Evolutionary conservation across 1,140 invertebrate species (phyloP), one percentile per base, ranked within the genome.

Genomic region (Monochamus saltuarius): DNA sequence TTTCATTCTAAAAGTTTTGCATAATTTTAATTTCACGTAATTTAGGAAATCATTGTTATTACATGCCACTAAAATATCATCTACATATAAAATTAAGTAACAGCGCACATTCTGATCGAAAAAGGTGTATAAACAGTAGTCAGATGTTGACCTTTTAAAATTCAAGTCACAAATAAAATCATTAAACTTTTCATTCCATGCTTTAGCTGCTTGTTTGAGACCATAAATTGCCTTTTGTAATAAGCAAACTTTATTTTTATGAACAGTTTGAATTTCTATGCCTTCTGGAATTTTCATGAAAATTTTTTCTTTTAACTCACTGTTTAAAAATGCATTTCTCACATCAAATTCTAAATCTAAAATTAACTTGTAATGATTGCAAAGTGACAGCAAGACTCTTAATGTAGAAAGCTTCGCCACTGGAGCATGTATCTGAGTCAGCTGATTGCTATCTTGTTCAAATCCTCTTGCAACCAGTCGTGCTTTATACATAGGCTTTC

Each of bases 161-260:
- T 59, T 59, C 56, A 68, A 60, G 36, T 52, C 38, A 10, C 37
- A 10, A n/a, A 77, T 13, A 53, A 70, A 57, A 11, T 52, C 36
- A 42, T 72, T 47, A 43, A 72, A 50, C 29, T 43, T 66, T 19
- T 61, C 42, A 62, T 73, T 57, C 71, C 70, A 76, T 22, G 38
- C 55, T 34, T 64, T 59, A 1, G 64, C 37, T 0, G 66, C 53
- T 52, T 72, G 64, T 47, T 70, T 75, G 8, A 77, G 46, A n/a
- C 74, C 71, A 69, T 76, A 76, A 17, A 76, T 61, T 10, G 62
- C 61, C 54, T 56, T 65, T 42, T 67, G 66, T 34, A 78, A 56
- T 22, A 46, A 40, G 61, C 69, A 78, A 22, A 79, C 72, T 61
- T 73, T 62, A n/a, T 65, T 56, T 50, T 65, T 56, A 36, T 68